Percentiles rank a stretch among this genome's conserved stretches.
phyloP scores from a whole-genome alignment of 2,797 vertebrate genomes.

The Siniperca undulata region DNA sequence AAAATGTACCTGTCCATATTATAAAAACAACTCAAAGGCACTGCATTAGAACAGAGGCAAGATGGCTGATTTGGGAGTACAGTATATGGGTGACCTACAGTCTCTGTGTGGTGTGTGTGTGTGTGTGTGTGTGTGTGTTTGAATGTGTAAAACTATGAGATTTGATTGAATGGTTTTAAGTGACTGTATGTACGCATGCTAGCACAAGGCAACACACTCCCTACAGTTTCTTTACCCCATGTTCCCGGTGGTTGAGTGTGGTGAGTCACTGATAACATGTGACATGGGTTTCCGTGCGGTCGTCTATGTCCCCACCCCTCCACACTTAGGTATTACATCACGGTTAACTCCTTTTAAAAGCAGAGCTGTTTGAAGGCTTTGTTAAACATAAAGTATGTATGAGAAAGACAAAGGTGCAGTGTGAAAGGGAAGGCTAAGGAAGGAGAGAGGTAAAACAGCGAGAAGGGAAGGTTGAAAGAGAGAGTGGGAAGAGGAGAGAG shows the following conservation, averaged over 20 bases:
- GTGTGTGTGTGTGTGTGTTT: background rate
- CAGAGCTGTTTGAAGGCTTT: constrained; percentile 27
- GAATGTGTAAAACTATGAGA: constrained; percentile 24
- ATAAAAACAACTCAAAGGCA: background rate
- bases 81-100: background rate
- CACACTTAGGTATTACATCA: constrained; percentile 30
- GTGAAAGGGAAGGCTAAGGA: background rate
- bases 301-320: constrained; percentile 20
- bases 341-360: constrained; percentile 35
- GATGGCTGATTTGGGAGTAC: constrained; percentile 12
- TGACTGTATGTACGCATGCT: constrained; percentile 32
- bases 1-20: background rate
- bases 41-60: background rate
- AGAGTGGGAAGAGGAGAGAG: background rate
- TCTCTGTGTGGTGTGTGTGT: background rate
- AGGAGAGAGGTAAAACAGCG: background rate
- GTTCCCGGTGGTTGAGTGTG: constrained; percentile 34
- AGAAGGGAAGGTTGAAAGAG: background rate
- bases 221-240: constrained; percentile 21
- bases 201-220: constrained; percentile 39
- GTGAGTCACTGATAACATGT: constrained; percentile 58
- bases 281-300: constrained; percentile 62
- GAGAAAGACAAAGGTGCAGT: constrained; percentile 29
- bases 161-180: constrained; percentile 69
- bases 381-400: constrained; percentile 30